Base-by-base conservation (phyloP, 2,797 vertebrate genomes). In the Dryobates pubescens region DNA sequence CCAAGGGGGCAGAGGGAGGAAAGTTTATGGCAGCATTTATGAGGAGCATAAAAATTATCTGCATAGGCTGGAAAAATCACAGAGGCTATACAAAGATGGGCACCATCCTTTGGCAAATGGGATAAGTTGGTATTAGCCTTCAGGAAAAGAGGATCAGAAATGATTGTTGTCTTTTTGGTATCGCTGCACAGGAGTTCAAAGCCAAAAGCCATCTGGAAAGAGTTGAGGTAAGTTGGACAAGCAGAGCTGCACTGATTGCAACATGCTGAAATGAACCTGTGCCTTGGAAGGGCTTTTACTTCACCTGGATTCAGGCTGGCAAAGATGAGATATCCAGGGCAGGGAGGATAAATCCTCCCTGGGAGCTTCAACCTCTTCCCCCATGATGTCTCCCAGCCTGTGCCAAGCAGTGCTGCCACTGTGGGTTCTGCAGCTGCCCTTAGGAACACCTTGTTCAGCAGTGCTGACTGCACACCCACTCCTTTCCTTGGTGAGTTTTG, bases 1-100 rank as follows among this genome's bases (percentile, higher is more conserved):
- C 68, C 0, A 0, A 82, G 76, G 79, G 93, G 88, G 70, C 86
- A 91, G 90, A 86, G 70, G 84, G 88, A 94, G 84, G 79, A 23
- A 72, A 76, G 86, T 93, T 96, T 95, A 95, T 86, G 64, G 90
- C 73, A 67, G 86, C 17, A 0, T 94, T 96, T 95, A 93, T 77
- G 92, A 94, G 91, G 76, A 92, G 93, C 65, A 41, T 72, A 88
- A 93, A 90, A 94, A 38, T 93, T 91, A 94, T 96, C 95, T 96
- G 86, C 95, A 94, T 94, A 83, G 2, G 1, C 90, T 78, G 58
- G 70, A 82, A 94, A 93, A 95, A 93, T 73, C 91, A 92, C 75
- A 38, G 68, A 75, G 84, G 84, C 88, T 75, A 2, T 74, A 64
- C 90, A 94, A 94, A 89, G 78, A 83, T 54, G 61, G 91, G 94